Evolutionary conservation across 2,113 vertebrate genomes (phyloP), one percentile per base, ranked within the genome.

Genomic region (Rutilus rutilus): DNA sequence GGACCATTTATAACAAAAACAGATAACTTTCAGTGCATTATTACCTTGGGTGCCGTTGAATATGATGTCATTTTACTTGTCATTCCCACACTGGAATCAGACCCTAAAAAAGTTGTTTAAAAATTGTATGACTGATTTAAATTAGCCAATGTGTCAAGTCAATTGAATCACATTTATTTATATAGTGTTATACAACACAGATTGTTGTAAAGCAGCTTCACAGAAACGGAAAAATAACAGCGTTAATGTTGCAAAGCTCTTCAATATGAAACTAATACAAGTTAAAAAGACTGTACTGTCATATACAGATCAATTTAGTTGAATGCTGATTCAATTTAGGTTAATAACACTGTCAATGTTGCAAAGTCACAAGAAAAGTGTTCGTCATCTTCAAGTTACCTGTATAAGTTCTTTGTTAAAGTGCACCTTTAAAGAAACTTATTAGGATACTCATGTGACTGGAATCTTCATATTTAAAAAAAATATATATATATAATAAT

Each of bases 41-140:
- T 86, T 62, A 94, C 94, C 91, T 88, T 89, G n/a, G 88, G 74
- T 60, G 78, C 90, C 17, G 87, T 83, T 8, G 76, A 57, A 71
- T 82, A 85, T 15, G 79, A 4, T 23, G 80, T 85, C 57, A 64
- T 90, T 85, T 91, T 92, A 23, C 85, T 89, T 0, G 90, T 81
- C 82, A 87, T 80, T 54, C 87, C 86, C 54, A 89, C 12, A 39
- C 82, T 85, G 80, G 86, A 87, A 19, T 87, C 79, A 78, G 90
- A 88, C 33, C 89, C 91, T 93, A 36, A 89, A 59, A 88, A 25
- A 90, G 2, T 80, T 60, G 64, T 25, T 27, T n/a, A 77, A 17
- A 82, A 17, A 21, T 57, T 60, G 2, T 23, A 6, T 25, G 12
- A 52, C 14, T 19, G 14, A 67, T 69, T 69, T 23, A 42, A 71